Conservation (phyloP, 2,113 vertebrate species). For the Ursus arctos region DNA sequence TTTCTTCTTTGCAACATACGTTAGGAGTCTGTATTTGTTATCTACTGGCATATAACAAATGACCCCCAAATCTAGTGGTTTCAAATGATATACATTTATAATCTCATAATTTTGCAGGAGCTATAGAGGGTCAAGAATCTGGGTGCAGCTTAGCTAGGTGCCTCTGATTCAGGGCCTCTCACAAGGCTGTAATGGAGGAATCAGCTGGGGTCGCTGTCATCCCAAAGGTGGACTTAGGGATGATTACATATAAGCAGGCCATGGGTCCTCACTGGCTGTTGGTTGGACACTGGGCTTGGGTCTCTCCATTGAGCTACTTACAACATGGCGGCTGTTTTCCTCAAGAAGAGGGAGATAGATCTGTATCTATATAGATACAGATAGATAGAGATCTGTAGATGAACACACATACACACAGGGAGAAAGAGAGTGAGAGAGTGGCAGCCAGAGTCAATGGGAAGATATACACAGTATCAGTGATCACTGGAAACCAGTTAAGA, state of each 20-base stretch:
- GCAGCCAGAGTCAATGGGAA: neutral
- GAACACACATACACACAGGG: no score
- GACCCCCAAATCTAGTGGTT: neutral
- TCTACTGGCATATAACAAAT: neutral
- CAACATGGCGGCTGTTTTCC: accelerated
- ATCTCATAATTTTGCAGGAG: neutral
- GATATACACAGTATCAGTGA: no score
- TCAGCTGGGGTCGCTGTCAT: neutral
- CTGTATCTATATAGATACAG: neutral
- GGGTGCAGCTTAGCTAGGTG: accelerated
- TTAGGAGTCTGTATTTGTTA: neutral
- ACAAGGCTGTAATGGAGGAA: neutral
- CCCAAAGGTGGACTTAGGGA: neutral
- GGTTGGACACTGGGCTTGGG: neutral
- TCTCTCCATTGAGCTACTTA: neutral
- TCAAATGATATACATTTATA: neutral
- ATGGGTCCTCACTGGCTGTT: neutral
- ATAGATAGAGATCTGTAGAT: neutral
- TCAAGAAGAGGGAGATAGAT: neutral
- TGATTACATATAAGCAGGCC: accelerated
- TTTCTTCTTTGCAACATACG: neutral
- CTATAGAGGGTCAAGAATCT: neutral
- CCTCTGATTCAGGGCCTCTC: neutral
- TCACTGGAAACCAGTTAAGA: neutral
- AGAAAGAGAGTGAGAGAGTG: neutral